These are phyloP conservation scores for Scaptodrosophila latifasciaeformis DNA, from an alignment of 2,888 invertebrate species.

Conservation along the genomic window DNA sequence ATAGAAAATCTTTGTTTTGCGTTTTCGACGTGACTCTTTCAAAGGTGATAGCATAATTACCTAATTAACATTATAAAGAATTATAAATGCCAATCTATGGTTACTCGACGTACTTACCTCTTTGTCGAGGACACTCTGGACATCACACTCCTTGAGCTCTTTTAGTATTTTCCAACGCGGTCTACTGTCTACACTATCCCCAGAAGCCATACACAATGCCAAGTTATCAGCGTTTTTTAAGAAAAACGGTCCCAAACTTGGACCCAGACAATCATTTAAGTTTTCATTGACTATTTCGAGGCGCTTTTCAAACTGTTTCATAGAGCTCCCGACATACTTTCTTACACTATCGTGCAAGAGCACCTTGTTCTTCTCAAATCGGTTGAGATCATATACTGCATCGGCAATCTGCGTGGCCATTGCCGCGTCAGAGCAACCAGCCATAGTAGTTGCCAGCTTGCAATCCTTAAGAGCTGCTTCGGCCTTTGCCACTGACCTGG, in stretches of 20 bases:
- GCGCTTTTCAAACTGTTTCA: slow-evolving; percentile 38
- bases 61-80: too few relatives aligned
- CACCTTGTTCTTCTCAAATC: slow-evolving; percentile 41
- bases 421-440: slow-evolving; percentile 4
- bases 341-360: slow-evolving; percentile 26
- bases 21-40: slow-evolving; percentile 35
- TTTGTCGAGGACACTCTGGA: slow-evolving; percentile 28
- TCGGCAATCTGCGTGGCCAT: slow-evolving; percentile 41
- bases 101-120: too few relatives aligned
- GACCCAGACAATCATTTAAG: slow-evolving; percentile 28
- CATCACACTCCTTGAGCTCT: slow-evolving; percentile 30
- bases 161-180: slow-evolving; percentile 23
- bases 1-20: slow-evolving; percentile 47
- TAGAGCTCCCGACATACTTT: slow-evolving; percentile 25
- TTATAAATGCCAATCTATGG: too few relatives aligned
- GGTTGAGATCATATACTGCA: slow-evolving; percentile 45
- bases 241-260: slow-evolving; percentile 31
- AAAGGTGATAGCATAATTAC: slow-evolving; percentile 28
- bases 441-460: slow-evolving; percentile 12
- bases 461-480: slow-evolving; percentile 38
- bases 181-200: not conserved
- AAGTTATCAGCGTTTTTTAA: slow-evolving; percentile 23
- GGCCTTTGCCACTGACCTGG: slow-evolving; percentile 38
- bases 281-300: slow-evolving; percentile 31
- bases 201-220: not conserved